Conservation (phyloP, 2,888 invertebrate species). For the Drosophila kanekoi region DNA sequence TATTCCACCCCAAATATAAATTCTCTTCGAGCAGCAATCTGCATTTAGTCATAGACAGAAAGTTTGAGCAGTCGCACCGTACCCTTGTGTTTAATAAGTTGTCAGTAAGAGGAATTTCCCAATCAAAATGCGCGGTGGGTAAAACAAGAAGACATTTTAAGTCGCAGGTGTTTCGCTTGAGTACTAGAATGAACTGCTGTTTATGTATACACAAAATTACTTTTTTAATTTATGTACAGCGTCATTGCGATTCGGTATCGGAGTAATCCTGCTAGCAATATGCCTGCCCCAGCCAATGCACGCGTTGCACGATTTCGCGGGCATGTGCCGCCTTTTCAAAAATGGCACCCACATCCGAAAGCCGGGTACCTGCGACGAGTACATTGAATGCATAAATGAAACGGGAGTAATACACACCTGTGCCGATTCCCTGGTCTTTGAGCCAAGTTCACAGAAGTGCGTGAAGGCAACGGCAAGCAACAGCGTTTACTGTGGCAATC, state of each 20-base stretch:
- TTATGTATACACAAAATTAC: background rate
- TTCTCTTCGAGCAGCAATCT: conserved; percentile 32
- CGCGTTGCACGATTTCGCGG: conserved; percentile 33
- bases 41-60: conserved; percentile 57
- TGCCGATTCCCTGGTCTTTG: conserved; percentile 38
- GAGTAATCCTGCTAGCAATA: conserved; percentile 36
- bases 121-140: conserved; percentile 46
- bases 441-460: conserved; percentile 63
- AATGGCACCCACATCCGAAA: conserved; percentile 67
- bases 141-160: background rate
- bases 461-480: conserved; percentile 42
- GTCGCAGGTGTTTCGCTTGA: background rate
- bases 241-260: conserved; percentile 26
- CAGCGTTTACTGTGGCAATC: conserved; percentile 66
- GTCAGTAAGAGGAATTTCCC: conserved; percentile 25
- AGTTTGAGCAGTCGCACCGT: conserved; percentile 24
- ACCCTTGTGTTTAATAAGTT: conserved; percentile 6
- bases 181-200: background rate
- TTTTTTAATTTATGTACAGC: conserved; percentile 21
- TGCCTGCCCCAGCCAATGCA: conserved; percentile 13
- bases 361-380: conserved; percentile 77
- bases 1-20: conserved; percentile 62
- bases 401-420: conserved; percentile 55
- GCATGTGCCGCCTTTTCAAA: conserved; percentile 72
- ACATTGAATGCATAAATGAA: conserved; percentile 66